Evolutionary conservation across 2,797 vertebrate genomes (phyloP).

Genomic region (Cygnus olor): DNA sequence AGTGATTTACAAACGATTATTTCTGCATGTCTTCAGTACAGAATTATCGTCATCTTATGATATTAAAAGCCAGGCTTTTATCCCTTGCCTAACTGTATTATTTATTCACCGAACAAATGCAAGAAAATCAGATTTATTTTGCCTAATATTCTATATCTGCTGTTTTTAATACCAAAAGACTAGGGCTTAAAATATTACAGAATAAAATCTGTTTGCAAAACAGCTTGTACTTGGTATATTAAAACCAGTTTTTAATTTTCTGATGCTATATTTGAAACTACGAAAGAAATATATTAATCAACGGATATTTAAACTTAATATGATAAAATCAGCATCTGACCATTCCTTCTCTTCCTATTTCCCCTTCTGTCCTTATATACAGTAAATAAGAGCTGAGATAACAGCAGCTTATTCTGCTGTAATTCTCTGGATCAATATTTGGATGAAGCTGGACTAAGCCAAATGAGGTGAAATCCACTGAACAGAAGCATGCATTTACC

Average conservation of each 20-base stretch:
- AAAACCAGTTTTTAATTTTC: neutral
- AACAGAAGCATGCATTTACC: neutral
- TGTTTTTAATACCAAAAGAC: neutral
- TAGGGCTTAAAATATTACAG: neutral
- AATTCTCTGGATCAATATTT: conserved; percentile 10
- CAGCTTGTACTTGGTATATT: neutral
- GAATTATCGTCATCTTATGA: neutral
- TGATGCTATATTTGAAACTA: neutral
- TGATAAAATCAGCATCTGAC: neutral
- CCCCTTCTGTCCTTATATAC: neutral
- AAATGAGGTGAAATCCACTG: neutral
- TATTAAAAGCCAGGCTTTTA: neutral
- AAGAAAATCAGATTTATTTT: neutral
- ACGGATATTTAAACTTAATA: neutral
- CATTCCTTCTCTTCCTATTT: neutral
- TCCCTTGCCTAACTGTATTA: neutral
- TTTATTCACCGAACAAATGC: neutral
- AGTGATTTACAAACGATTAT: neutral
- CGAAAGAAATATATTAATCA: neutral
- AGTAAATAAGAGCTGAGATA: neutral
- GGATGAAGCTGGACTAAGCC: neutral
- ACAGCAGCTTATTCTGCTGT: neutral
- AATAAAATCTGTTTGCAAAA: neutral
- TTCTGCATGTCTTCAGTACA: neutral
- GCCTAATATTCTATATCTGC: neutral